Conservation (phyloP, 2,797 vertebrate species). For the Micropoecilia bifurca region DNA sequence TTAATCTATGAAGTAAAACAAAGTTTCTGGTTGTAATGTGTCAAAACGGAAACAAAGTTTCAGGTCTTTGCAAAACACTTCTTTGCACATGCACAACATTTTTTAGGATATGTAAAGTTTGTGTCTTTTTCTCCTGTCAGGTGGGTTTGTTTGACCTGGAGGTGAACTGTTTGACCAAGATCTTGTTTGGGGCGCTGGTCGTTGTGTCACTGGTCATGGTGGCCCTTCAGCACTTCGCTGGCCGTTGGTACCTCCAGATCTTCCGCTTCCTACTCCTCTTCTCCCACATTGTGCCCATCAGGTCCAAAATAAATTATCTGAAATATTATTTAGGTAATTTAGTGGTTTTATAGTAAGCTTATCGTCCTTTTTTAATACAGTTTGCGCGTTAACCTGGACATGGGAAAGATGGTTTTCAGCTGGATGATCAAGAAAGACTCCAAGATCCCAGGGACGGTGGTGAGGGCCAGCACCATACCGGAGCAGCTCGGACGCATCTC, state of each 20-base stretch:
- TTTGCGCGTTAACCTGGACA: constrained; percentile 96
- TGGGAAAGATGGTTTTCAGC: constrained; percentile 99
- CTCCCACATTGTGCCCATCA: constrained; percentile 98
- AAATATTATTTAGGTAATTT: background rate
- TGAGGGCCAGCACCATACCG: constrained; percentile 96
- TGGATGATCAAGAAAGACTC: constrained; percentile 98
- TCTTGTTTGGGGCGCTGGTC: constrained; percentile 93
- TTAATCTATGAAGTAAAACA: no score
- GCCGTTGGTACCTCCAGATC: constrained; percentile 98
- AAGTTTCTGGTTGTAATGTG: no score
- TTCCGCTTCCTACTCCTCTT: constrained; percentile 96
- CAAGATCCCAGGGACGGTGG: constrained; percentile 96
- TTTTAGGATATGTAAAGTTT: background rate
- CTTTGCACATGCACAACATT: no score
- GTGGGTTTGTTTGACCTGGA: constrained; percentile 97
- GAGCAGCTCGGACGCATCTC: constrained; percentile 98
- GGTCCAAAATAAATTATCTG: constrained; percentile 73
- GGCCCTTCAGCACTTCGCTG: constrained; percentile 95
- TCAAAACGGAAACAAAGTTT: no score
- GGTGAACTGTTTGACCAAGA: constrained; percentile 98
- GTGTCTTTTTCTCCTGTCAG: constrained; percentile 68
- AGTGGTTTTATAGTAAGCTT: no score
- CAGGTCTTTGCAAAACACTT: no score
- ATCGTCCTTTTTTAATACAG: constrained; percentile 61
- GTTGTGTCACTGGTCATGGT: constrained; percentile 98